phyloP scores from a whole-genome alignment of 2,113 vertebrate species.

The Hippocampus abdominalis region DNA sequence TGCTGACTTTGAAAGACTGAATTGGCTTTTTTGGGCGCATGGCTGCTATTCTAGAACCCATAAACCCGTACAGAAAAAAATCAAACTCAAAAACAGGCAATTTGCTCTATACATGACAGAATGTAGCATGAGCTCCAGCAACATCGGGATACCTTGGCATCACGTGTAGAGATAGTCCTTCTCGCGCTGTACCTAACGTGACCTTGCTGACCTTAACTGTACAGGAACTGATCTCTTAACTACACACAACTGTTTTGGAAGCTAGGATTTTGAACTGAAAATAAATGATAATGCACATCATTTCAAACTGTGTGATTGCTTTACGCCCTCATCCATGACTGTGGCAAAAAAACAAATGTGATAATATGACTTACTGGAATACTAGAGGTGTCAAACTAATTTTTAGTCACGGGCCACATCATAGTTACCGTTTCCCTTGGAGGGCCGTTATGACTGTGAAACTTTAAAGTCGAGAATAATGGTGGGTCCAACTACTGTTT shows the following conservation, averaged over 20 bases:
- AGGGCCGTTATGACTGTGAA: too few species aligned
- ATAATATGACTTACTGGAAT: not conserved
- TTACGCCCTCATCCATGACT: conserved; percentile 6
- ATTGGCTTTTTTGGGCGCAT: conserved; percentile 50
- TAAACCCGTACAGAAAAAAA: conserved; percentile 48
- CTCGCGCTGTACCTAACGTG: conserved; percentile 65
- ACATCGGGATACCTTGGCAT: conserved; percentile 42
- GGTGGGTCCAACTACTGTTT: too few species aligned
- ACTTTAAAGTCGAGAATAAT: too few species aligned
- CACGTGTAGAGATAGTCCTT: conserved; percentile 48
- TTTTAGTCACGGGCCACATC: too few species aligned
- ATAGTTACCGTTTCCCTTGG: too few species aligned
- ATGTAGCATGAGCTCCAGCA: conserved; percentile 66
- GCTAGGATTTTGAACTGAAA: conserved; percentile 87
- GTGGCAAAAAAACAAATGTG: not conserved
- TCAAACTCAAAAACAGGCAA: conserved; percentile 26
- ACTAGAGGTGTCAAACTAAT: too few species aligned
- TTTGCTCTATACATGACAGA: conserved; percentile 44
- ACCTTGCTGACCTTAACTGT: conserved; percentile 68
- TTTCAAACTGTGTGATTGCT: conserved; percentile 51
- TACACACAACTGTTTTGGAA: conserved; percentile 69
- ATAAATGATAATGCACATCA: conserved; percentile 90
- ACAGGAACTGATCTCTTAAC: conserved; percentile 69
- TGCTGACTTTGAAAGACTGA: conserved; percentile 44
- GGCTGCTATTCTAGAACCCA: conserved; percentile 50